A percentile compares a stretch with the other conserved stretches of the same genome.
Evolutionary conservation across 1,140 invertebrate genomes (phyloP).

Genomic region (Nautilus pompilius): DNA sequence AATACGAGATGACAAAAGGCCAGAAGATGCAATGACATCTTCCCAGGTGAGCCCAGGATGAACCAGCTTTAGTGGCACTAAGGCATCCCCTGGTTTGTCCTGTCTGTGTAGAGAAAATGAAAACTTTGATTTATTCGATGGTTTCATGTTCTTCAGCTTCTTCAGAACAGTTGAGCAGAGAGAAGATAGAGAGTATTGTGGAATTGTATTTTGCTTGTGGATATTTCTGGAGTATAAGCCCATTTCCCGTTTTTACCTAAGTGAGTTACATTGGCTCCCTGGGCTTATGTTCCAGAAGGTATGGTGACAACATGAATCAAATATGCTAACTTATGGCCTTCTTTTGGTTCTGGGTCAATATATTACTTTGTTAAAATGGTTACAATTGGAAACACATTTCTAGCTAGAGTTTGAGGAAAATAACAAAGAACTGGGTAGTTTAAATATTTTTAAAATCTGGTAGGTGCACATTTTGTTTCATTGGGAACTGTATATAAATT

Average conservation of each 20-base stretch:
- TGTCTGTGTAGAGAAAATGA: neutral
- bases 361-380: neutral
- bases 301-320: too few relatives aligned
- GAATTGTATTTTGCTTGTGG: neutral
- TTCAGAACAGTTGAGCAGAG: neutral
- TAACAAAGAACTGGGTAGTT: neutral
- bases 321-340: too few relatives aligned
- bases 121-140: neutral
- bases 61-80: neutral
- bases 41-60: constrained; percentile 66
- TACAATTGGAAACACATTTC: neutral
- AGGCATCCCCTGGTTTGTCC: neutral
- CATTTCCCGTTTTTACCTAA: too few relatives aligned
- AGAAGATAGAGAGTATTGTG: neutral
- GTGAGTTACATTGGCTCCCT: too few relatives aligned
- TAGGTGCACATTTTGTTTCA: neutral
- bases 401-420: neutral
- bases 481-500: neutral
- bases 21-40: constrained; percentile 89
- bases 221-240: neutral
- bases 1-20: constrained; percentile 89
- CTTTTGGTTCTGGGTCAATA: too few relatives aligned
- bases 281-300: too few relatives aligned
- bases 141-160: neutral
- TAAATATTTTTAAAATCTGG: neutral